Evolutionary conservation across 1,140 invertebrate genomes (phyloP).

Genomic region (Ephestia elutella): DNA sequence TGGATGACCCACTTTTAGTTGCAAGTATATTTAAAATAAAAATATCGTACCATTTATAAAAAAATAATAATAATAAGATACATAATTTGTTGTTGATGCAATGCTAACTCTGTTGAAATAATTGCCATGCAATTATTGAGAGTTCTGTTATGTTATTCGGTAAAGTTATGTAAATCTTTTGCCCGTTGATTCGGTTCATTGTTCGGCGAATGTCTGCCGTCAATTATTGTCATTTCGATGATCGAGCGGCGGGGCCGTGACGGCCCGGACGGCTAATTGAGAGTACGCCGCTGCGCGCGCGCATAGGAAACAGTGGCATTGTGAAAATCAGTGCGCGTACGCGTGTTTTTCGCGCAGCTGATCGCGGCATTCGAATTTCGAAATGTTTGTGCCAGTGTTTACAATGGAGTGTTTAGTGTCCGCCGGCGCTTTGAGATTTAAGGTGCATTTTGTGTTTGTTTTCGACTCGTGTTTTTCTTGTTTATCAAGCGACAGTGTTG

Average conservation of each 20-base stretch:
- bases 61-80: too few relatives aligned
- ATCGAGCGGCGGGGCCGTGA: conserved; percentile 6
- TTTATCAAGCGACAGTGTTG: conserved; percentile 22
- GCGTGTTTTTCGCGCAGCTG: conserved; percentile 49
- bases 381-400: conserved; percentile 38
- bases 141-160: too few relatives aligned
- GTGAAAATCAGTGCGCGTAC: conserved; percentile 53
- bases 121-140: too few relatives aligned
- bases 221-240: conserved; percentile 10
- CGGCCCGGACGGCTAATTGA: conserved; percentile 6
- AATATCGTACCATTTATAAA: too few relatives aligned
- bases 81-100: too few relatives aligned
- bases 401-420: conserved; percentile 42
- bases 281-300: conserved; percentile 19
- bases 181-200: conserved; percentile 2
- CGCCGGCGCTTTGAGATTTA: conserved; percentile 30
- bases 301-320: conserved; percentile 50
- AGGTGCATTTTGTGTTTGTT: conserved; percentile 62
- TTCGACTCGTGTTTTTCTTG: conserved; percentile 22
- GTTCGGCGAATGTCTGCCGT: conserved; percentile 8
- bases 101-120: too few relatives aligned
- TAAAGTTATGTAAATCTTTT: conserved; percentile 8
- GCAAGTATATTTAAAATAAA: too few relatives aligned
- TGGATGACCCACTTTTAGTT: too few relatives aligned
- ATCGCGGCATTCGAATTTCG: conserved; percentile 38